A percentile compares a stretch with the other conserved stretches of the same genome.
These are phyloP conservation scores for Crax fasciolata DNA, from an alignment of 2,797 vertebrate species.

Conservation along the genomic window DNA sequence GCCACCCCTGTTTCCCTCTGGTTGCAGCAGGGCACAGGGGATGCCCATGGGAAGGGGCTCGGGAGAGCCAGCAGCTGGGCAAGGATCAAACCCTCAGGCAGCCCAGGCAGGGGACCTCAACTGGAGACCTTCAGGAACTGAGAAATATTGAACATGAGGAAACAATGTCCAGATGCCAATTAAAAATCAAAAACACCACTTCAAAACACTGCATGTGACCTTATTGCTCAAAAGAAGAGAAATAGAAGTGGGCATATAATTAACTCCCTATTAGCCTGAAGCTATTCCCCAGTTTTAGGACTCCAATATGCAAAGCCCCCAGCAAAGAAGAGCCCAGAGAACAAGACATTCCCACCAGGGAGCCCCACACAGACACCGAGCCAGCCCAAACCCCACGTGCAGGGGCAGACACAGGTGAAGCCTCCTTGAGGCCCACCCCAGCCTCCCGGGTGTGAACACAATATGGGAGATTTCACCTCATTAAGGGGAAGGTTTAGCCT, in stretches of 20 bases:
- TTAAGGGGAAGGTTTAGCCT: not conserved
- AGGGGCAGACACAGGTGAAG: not conserved
- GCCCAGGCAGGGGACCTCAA: not conserved
- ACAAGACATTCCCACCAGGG: not conserved
- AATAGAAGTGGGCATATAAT: not conserved
- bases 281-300: not conserved
- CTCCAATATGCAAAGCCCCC: not conserved
- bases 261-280: not conserved
- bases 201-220: rapidly evolving
- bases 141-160: not conserved
- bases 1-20: not conserved
- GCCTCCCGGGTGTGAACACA: no score
- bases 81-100: not conserved
- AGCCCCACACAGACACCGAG: not conserved
- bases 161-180: not conserved
- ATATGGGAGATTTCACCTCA: not conserved
- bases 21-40: not conserved
- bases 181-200: not conserved
- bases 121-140: not conserved
- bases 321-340: not conserved
- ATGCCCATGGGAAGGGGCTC: rapidly evolving
- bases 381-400: not conserved
- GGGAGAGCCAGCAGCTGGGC: rapidly evolving
- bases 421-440: not conserved
- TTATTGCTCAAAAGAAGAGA: not conserved